phyloP scores from a whole-genome alignment of 30 jellyfish, hydroid and myxozoan genomes.

The Cassiopea xamachana region DNA sequence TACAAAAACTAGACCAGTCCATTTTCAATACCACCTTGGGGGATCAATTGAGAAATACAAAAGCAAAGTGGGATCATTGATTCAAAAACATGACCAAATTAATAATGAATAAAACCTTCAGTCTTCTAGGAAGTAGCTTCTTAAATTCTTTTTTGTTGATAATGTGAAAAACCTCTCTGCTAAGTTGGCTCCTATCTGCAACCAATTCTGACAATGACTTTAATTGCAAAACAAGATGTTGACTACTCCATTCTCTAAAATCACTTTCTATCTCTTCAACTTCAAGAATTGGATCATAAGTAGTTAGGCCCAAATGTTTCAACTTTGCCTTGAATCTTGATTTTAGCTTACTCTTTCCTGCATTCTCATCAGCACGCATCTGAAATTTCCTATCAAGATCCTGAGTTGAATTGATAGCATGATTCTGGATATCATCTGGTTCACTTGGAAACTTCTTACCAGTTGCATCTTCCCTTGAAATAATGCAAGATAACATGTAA shows the following conservation, averaged over 20 bases:
- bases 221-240: slow-evolving; percentile 2
- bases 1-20: too few relatives aligned
- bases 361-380: neutral
- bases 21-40: too few relatives aligned
- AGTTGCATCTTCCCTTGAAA: slow-evolving; percentile 9
- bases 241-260: slow-evolving; percentile 13
- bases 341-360: neutral
- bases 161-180: slow-evolving; percentile 67
- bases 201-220: slow-evolving; percentile 71
- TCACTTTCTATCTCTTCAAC: slow-evolving; percentile 43
- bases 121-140: slow-evolving; percentile 77
- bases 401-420: slow-evolving; percentile 77
- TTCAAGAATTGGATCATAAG: slow-evolving; percentile 18
- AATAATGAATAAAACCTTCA: slow-evolving; percentile 49
- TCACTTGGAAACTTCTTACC: neutral
- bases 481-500: too few relatives aligned
- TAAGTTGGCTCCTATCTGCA: slow-evolving; percentile 61
- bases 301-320: neutral
- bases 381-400: slow-evolving; percentile 11
- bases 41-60: too few relatives aligned
- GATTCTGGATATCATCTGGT: slow-evolving; percentile 42
- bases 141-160: slow-evolving; percentile 89
- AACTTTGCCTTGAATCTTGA: slow-evolving; percentile 20
- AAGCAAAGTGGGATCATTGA: too few relatives aligned
- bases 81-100: too few relatives aligned